Base-by-base conservation (phyloP, 2,888 invertebrate species). In the Isoperla grammatica region DNA sequence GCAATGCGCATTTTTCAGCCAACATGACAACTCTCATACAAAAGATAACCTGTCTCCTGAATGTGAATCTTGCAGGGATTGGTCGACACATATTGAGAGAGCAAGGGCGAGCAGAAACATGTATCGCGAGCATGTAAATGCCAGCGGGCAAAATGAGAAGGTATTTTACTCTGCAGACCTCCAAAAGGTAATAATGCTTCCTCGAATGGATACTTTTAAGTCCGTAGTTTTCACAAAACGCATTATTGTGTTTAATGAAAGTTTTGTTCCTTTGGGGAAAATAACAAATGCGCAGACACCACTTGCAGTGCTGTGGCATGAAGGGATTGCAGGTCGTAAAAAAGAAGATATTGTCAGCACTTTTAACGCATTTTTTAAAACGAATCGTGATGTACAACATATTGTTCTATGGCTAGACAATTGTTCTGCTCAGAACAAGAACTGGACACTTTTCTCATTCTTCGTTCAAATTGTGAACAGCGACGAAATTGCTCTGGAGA, bases 401-500 rank as follows among this genome's bases (percentile, higher is more conserved):
- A 58, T 58, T 20, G 54, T 55, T 17, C 12, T 56, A 23, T 58
- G 59, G 59, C 53, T 58, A 11, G 39, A 56, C 37, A 58, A 58
- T 55, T 57, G 59, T 35, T 58, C 37, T n/a, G 54, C 59, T 11
- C 59, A 58, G 40, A 58, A 57, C 22, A 58, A 56, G 40, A 58
- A 58, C 29, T 58, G 54, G 15, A 22, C 6, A 13, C 39, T 58
- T n/a, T 58, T 35, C 17, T 23, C 15, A 13, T 29, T 29, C 29
- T 29, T 29, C 8, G 29, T 29, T 29, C 29, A 29, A 29, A 29
- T 29, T 29, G 29, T 29, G 4, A 29, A 29, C 29, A 29, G 29
- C 8, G 29, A 29, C 5, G 29, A 29, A 4, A 29, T 29, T 29
- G 29, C 29, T 29, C 29, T 29, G 4, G 29, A 29, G 29, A 29